Conservation (phyloP, 2,797 vertebrate genomes). For the Apogon talboti region DNA sequence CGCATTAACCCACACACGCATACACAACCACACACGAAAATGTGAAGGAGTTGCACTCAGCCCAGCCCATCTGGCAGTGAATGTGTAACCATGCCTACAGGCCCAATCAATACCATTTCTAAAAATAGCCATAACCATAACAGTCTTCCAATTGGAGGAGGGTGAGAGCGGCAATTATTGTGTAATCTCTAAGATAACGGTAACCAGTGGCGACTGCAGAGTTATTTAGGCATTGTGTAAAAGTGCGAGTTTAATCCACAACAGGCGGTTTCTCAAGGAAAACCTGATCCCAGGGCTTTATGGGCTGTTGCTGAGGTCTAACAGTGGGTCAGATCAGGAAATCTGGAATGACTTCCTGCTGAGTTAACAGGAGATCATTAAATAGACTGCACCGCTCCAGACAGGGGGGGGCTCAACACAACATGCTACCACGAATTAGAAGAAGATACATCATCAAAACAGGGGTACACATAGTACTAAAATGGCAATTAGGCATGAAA, state of each 20-base stretch:
- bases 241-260: slow-evolving; percentile 60
- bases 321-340: slow-evolving; percentile 43
- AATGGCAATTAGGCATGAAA: slow-evolving; percentile 40
- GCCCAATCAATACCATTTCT: slow-evolving; percentile 75
- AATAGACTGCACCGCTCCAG: slow-evolving; percentile 35
- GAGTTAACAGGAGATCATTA: slow-evolving; percentile 40
- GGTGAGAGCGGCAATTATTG: slow-evolving; percentile 48
- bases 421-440: slow-evolving; percentile 10
- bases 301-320: slow-evolving; percentile 37
- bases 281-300: slow-evolving; percentile 56
- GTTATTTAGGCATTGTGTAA: slow-evolving; percentile 23
- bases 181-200: slow-evolving; percentile 58
- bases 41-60: slow-evolving; percentile 31
- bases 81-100: slow-evolving; percentile 73
- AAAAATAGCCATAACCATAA: slow-evolving; percentile 76
- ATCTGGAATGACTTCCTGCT: slow-evolving; percentile 33
- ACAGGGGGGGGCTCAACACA: slow-evolving; percentile 6
- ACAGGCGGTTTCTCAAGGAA: slow-evolving; percentile 60
- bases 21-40: slow-evolving; percentile 34
- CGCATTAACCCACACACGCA: slow-evolving; percentile 15
- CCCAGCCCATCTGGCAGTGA: slow-evolving; percentile 57
- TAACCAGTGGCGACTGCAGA: slow-evolving; percentile 35
- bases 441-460: slow-evolving; percentile 20
- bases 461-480: slow-evolving; percentile 12
- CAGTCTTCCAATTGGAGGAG: slow-evolving; percentile 60